phyloP scores from a whole-genome alignment of 2,113 vertebrate species.

The Lamprologus tigripictilis region DNA sequence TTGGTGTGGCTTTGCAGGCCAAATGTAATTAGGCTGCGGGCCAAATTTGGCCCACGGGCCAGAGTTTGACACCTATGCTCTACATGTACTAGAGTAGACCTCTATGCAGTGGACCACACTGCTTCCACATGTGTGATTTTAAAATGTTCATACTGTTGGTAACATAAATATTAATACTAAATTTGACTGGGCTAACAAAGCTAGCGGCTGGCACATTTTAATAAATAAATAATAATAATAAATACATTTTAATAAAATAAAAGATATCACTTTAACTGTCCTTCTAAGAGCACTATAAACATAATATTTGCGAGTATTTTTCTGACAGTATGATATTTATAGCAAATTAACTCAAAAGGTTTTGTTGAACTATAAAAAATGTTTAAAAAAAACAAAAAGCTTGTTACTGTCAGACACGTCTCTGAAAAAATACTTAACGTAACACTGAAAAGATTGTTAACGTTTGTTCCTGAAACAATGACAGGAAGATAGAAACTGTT shows the following conservation, averaged over 20 bases:
- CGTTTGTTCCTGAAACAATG: not conserved
- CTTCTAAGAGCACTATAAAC: not conserved
- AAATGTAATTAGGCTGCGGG: too few species aligned
- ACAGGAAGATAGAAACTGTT: not conserved
- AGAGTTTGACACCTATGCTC: too few species aligned
- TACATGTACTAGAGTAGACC: not conserved
- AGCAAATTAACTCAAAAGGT: not conserved
- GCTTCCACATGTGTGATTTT: not conserved
- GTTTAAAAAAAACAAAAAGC: not conserved
- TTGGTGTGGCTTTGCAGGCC: too few species aligned
- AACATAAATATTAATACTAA: not conserved
- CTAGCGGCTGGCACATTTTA: accelerated
- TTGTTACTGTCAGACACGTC: not conserved
- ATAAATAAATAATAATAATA: not conserved
- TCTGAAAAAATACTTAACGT: not conserved
- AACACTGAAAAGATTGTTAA: not conserved
- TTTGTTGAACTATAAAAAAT: not conserved
- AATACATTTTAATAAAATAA: not conserved
- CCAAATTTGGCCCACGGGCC: too few species aligned
- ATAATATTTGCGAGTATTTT: not conserved
- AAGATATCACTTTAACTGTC: not conserved
- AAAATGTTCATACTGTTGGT: accelerated
- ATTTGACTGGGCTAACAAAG: not conserved
- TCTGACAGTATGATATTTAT: not conserved
- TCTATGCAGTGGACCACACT: not conserved